Evolutionary conservation across 2,888 invertebrate species (phyloP), one percentile per base, ranked within the genome.

Genomic region (Microplitis manilae): DNA sequence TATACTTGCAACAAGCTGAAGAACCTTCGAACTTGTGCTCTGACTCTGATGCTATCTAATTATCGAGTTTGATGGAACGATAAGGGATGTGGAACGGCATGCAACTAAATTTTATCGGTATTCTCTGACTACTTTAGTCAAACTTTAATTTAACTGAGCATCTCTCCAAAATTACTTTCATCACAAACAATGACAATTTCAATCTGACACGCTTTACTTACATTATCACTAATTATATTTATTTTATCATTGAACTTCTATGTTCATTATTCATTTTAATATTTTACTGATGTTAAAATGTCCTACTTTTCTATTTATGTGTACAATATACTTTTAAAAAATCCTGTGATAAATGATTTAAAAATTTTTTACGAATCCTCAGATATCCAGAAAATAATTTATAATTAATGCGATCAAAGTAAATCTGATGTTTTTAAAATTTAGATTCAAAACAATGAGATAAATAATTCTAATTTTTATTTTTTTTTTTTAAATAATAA

Each of bases 1-100:
- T 50, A 50, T 13, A 50, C 50, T 13, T 50, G 8, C 13, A 50
- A 50, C 50, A 50, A 50, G 50, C 13, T 50, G 9, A 50, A 13
- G 50, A 20, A 20, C 41, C 40, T 40, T 62, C 64, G n/a, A 50
- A 38, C 70, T 30, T 5, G 30, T 13, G 62, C 64, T 64, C 17
- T 20, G 72, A 72, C 64, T 64, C 17, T 20, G 72, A 72, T 72
- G 62, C 41, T 7, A 72, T 64, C 72, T 64, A 72, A 72, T 64
- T 72, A 72, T 40, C 40, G 30, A 72, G 41, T 72, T 72, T 64
- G 64, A 72, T 64, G 17, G 8, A 17, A 15, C 17, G 20, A 20
- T 68, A 68, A 41, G 40, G 50, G 41, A 2, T 30, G 70, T 20
- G 30, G 30, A 70, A 70, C 39, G 39, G 6, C 39, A 61, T 61